Conservation (phyloP, 2,797 vertebrate genomes). For the Tapera naevia region DNA sequence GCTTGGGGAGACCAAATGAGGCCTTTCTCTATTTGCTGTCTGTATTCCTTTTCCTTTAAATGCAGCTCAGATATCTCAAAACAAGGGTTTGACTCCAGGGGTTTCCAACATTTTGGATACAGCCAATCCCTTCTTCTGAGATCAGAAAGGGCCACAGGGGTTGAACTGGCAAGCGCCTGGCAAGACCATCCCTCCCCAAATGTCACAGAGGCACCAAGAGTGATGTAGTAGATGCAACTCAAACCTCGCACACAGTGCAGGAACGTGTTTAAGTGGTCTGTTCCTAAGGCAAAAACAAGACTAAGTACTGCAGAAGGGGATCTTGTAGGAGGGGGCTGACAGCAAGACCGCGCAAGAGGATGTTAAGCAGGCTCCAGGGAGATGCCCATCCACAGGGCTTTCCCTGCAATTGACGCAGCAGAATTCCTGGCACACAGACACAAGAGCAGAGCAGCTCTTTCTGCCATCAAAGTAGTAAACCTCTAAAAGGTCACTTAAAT, state of each 20-base stretch:
- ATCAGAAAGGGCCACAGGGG: background rate
- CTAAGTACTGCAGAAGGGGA: background rate
- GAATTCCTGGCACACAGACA: background rate
- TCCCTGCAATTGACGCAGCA: background rate
- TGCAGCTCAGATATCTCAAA: background rate
- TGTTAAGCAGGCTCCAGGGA: background rate
- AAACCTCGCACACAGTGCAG: background rate
- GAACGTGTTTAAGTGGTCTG: fast-evolving
- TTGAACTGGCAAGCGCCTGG: background rate
- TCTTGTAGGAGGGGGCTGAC: background rate
- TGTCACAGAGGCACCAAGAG: background rate
- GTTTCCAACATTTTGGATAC: background rate
- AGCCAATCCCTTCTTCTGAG: background rate
- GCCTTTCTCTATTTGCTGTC: background rate
- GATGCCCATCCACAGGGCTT: background rate
- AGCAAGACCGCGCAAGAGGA: background rate
- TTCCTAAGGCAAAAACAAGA: background rate
- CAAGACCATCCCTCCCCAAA: background rate
- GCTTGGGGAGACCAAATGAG: background rate
- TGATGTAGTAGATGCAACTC: fast-evolving
- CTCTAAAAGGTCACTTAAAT: background rate
- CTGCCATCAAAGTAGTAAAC: background rate
- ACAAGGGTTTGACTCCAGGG: fast-evolving
- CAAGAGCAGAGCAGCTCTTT: background rate
- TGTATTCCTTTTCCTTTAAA: background rate